Base-by-base conservation (phyloP, 1,140 invertebrate genomes). In the Bombus vancouverensis region DNA sequence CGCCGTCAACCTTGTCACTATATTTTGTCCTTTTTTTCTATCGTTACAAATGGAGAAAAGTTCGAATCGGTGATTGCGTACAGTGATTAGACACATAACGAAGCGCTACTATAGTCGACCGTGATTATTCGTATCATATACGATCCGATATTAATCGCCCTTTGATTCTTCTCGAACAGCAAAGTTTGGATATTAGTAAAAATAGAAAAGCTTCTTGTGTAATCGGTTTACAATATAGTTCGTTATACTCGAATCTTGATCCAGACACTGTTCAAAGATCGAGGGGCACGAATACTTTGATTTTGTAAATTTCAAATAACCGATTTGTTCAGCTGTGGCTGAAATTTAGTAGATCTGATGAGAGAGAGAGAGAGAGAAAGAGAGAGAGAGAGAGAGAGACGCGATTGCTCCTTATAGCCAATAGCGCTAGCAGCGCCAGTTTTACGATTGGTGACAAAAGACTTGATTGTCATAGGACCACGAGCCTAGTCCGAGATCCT, bases 401-500 rank as follows among this genome's bases (percentile, higher is more conserved):
- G 32, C 18, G 10, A 42, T 25, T 74, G 25, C 25, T 13, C 1
- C 25, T 13, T 25, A 28, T 28, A 25, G 32, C 28, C 10, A 62
- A 62, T 13, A 5, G 9, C 18, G 34, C 18, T 22, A 37, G 8
- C 22, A 32, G 15, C 8, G 18, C 8, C 15, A 68, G 3, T 32
- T 66, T 37, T 3, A 18, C 0, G 5, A 62, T 62, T n/a, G 8
- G 3, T 15, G 37, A 71, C 6, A 25, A 25, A 5, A 74, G 32
- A 74, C 47, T 57, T 34, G 28, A n/a, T 44, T 42, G 13, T 44
- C 13, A 42, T 8, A 42, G 89, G 92, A 92, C 90, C 88, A 83
- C 85, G 89, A 92, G 90, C 92, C 94, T 94, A 94, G 93, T 94
- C 93, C 90, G 91, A 91, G 92, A 92, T 90, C 89, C 92, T 91